Conservation (phyloP, 2,888 invertebrate species). For the Drosophila mettleri region DNA sequence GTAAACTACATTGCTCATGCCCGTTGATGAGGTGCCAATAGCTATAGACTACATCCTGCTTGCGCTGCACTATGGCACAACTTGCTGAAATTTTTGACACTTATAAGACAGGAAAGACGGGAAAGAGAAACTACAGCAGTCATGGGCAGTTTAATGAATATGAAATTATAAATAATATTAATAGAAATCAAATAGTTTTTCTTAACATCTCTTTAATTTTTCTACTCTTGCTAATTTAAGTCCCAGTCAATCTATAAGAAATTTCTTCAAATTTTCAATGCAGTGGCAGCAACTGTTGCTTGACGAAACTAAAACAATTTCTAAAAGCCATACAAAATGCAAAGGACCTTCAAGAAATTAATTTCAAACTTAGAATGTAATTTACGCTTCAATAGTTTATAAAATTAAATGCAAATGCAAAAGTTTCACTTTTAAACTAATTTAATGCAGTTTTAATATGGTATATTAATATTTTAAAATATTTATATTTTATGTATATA, state of each 20-base stretch:
- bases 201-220: background rate
- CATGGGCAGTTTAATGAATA: too few species aligned
- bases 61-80: background rate
- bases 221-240: background rate
- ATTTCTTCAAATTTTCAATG: background rate
- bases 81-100: background rate
- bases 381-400: slow-evolving; percentile 1
- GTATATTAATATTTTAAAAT: background rate
- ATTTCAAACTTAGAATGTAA: background rate
- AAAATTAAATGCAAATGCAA: background rate
- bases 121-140: too few species aligned
- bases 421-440: background rate
- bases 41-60: slow-evolving; percentile 9
- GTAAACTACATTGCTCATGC: slow-evolving; percentile 28
- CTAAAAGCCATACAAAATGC: slow-evolving; percentile 5
- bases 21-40: slow-evolving; percentile 46
- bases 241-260: background rate
- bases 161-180: background rate
- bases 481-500: background rate
- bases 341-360: slow-evolving; percentile 2
- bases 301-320: slow-evolving; percentile 4
- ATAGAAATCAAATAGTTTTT: background rate
- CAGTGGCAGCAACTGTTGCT: slow-evolving; percentile 3
- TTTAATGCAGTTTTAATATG: background rate
- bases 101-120: background rate